Conservation (phyloP, 2,113 vertebrate genomes). For the Clarias gariepinus region DNA sequence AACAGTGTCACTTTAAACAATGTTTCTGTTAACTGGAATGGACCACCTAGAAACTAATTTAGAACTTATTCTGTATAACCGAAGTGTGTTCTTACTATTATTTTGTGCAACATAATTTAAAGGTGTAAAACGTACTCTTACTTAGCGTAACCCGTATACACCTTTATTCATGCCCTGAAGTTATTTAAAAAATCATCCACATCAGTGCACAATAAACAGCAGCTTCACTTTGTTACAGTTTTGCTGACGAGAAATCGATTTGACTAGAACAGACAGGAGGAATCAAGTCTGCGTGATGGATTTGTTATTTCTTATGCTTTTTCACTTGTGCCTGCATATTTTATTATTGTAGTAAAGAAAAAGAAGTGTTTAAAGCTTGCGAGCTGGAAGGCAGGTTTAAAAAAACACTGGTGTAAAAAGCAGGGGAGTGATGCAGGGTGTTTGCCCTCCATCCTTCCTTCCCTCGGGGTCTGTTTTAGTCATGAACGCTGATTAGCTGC, state of each 20-base stretch:
- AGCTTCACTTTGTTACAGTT: background rate
- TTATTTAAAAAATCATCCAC: background rate
- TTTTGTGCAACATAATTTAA: background rate
- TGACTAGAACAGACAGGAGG: background rate
- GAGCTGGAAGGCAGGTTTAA: background rate
- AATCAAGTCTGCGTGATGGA: background rate
- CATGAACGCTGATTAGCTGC: slow-evolving; percentile 63
- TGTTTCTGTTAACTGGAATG: background rate
- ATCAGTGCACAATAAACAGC: background rate
- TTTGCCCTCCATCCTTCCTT: slow-evolving; percentile 52
- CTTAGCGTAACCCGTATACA: no score
- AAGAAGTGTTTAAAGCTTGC: background rate
- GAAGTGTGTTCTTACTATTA: background rate
- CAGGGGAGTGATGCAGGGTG: background rate
- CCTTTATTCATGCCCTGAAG: background rate
- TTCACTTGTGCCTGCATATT: background rate
- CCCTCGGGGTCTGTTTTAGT: slow-evolving; percentile 65
- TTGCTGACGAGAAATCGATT: background rate
- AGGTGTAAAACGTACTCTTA: no score
- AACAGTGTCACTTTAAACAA: background rate
- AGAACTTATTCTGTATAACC: background rate
- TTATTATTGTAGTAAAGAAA: background rate
- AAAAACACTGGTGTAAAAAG: background rate
- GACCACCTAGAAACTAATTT: background rate
- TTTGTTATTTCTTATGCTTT: background rate